Conservation (phyloP, 2,888 invertebrate species). For the Glyphotaelius pellucidus region DNA sequence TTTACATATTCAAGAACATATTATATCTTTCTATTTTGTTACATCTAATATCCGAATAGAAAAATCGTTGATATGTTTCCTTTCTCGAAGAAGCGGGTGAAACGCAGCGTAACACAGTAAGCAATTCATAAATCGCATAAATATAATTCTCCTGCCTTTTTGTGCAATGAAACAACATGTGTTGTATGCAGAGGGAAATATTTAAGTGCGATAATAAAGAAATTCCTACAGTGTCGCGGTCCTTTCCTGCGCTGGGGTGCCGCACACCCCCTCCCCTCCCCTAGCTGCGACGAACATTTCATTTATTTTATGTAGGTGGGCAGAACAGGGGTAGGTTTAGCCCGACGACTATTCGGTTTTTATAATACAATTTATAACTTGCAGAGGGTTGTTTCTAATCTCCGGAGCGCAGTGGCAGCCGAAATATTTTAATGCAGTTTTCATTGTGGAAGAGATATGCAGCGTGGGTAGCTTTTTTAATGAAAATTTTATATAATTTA, state of each 20-base stretch:
- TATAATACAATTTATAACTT: constrained; percentile 66
- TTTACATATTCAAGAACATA: too few species aligned
- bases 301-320: constrained; percentile 65
- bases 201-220: constrained; percentile 66
- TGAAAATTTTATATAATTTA: too few species aligned
- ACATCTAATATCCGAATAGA: not conserved
- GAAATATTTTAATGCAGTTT: not conserved
- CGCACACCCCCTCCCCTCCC: constrained; percentile 52
- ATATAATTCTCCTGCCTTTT: constrained; percentile 47
- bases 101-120: not conserved
- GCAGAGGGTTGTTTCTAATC: constrained; percentile 65
- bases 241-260: constrained; percentile 53
- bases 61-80: not conserved
- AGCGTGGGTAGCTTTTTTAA: not conserved
- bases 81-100: not conserved
- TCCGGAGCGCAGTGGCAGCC: constrained; percentile 61
- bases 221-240: constrained; percentile 64
- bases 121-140: constrained; percentile 44
- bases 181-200: constrained; percentile 62
- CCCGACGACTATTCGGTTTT: constrained; percentile 65
- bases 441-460: not conserved
- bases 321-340: constrained; percentile 62
- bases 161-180: constrained; percentile 61
- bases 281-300: constrained; percentile 57
- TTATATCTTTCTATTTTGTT: not conserved